These are phyloP conservation scores for Protosalanx chinensis DNA, from an alignment of 2,797 vertebrate genomes.

Conservation along the genomic window DNA sequence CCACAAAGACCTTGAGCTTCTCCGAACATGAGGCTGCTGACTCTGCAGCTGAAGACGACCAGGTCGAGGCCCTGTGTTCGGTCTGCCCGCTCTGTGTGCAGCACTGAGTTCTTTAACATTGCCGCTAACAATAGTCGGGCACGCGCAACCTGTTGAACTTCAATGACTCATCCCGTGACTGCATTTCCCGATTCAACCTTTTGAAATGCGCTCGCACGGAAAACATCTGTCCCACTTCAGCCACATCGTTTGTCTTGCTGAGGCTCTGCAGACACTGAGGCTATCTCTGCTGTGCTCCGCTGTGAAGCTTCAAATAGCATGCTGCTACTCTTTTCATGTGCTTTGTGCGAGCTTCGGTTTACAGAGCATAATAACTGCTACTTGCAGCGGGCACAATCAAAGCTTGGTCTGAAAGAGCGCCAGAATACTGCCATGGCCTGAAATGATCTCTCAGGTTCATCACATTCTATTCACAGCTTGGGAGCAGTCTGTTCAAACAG, in stretches of 20 bases:
- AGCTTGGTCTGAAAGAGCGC: neutral
- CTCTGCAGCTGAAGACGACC: slow-evolving; percentile 8
- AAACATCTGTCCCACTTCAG: neutral
- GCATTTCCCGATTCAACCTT: neutral
- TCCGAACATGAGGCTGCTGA: slow-evolving; percentile 24
- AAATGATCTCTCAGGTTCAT: neutral
- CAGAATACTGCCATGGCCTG: neutral
- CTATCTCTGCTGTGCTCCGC: neutral
- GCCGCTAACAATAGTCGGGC: slow-evolving; percentile 3
- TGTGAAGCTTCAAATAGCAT: neutral
- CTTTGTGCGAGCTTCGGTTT: neutral
- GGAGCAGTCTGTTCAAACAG: slow-evolving; percentile 29
- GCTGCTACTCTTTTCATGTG: neutral
- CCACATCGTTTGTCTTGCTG: neutral
- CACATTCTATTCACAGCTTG: slow-evolving; percentile 49
- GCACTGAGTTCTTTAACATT: slow-evolving; percentile 16
- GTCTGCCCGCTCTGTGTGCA: slow-evolving; percentile 28
- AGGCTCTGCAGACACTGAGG: neutral
- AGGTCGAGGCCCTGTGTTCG: neutral
- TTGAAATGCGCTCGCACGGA: neutral
- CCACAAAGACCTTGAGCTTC: slow-evolving; percentile 1
- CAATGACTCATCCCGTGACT: neutral
- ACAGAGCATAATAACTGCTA: neutral
- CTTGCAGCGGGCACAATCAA: neutral
- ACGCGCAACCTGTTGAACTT: slow-evolving; percentile 24